Conservation (phyloP, 2,113 vertebrate species). For the Hydrochoerus hydrochaeris region DNA sequence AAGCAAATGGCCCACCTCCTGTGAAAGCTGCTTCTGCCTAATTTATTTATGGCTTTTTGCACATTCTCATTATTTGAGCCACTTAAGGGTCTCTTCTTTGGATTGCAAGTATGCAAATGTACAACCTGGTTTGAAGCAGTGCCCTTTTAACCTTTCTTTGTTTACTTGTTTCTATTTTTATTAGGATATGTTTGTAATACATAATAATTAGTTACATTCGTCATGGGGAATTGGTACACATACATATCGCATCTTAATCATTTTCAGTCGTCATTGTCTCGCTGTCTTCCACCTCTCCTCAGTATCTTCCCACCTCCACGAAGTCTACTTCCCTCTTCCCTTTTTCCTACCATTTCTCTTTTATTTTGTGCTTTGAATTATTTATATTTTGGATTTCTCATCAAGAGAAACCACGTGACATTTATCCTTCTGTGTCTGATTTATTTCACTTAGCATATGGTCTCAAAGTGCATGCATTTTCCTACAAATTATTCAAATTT, state of each 20-base stretch:
- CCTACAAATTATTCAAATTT: background rate
- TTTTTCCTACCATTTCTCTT: background rate
- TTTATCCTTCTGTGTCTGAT: background rate
- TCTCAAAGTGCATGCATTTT: background rate
- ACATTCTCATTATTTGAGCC: background rate
- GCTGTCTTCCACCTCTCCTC: background rate
- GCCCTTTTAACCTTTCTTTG: background rate
- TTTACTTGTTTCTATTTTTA: background rate
- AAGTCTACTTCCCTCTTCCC: background rate
- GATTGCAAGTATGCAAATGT: slow-evolving; percentile 37
- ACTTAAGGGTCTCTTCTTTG: slow-evolving; percentile 19
- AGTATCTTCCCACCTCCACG: background rate
- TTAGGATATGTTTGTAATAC: background rate
- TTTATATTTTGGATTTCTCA: background rate
- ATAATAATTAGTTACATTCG: background rate
- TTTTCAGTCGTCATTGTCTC: background rate
- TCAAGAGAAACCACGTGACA: background rate
- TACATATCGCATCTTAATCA: background rate
- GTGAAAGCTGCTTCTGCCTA: slow-evolving; percentile 8
- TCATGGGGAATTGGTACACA: background rate
- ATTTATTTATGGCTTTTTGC: slow-evolving; percentile 58
- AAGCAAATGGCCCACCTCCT: background rate
- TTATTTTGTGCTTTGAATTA: background rate
- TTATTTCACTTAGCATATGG: background rate
- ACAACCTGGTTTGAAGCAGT: background rate